Conservation (phyloP, 2,888 invertebrate species). For the Pterostichus niger region DNA sequence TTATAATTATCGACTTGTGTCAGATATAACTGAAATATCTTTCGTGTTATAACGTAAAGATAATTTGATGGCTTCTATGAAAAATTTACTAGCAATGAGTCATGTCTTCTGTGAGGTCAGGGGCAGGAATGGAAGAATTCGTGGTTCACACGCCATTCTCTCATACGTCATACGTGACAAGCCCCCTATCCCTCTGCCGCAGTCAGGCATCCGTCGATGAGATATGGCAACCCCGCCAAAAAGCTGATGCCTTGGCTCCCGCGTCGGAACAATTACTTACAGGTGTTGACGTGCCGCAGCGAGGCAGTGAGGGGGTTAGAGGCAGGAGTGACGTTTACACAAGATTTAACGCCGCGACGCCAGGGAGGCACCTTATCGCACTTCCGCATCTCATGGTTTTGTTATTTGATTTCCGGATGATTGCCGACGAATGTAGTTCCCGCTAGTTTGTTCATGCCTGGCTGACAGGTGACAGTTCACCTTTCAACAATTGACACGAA, state of each 20-base stretch:
- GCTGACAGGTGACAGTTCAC: slow-evolving; percentile 58
- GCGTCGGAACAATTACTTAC: slow-evolving; percentile 55
- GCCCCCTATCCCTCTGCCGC: not conserved
- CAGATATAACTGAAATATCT: slow-evolving; percentile 21
- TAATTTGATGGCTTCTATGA: slow-evolving; percentile 66
- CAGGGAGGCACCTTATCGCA: slow-evolving; percentile 51
- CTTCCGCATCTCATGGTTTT: slow-evolving; percentile 60
- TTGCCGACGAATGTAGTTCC: slow-evolving; percentile 44
- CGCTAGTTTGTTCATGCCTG: slow-evolving; percentile 44
- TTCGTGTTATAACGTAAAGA: slow-evolving; percentile 49
- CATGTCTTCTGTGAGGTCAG: slow-evolving; percentile 46
- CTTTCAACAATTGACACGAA: slow-evolving; percentile 19
- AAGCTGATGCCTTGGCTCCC: slow-evolving; percentile 21
- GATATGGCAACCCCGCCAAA: slow-evolving; percentile 41
- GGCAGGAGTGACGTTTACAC: slow-evolving; percentile 32
- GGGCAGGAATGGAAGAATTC: slow-evolving; percentile 47
- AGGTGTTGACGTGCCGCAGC: slow-evolving; percentile 55
- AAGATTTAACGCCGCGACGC: slow-evolving; percentile 48
- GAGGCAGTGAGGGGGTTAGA: not conserved
- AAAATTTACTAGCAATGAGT: slow-evolving; percentile 64
- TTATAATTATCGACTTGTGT: slow-evolving; percentile 54
- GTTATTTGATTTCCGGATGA: slow-evolving; percentile 64
- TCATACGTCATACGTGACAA: slow-evolving; percentile 63
- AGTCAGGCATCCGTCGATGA: slow-evolving; percentile 12
- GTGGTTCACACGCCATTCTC: slow-evolving; percentile 55